Percentiles rank a stretch among this genome's conserved stretches.
These are phyloP conservation scores for Drosophila prostipennis DNA, from an alignment of 2,888 invertebrate genomes.

Conservation along the genomic window DNA sequence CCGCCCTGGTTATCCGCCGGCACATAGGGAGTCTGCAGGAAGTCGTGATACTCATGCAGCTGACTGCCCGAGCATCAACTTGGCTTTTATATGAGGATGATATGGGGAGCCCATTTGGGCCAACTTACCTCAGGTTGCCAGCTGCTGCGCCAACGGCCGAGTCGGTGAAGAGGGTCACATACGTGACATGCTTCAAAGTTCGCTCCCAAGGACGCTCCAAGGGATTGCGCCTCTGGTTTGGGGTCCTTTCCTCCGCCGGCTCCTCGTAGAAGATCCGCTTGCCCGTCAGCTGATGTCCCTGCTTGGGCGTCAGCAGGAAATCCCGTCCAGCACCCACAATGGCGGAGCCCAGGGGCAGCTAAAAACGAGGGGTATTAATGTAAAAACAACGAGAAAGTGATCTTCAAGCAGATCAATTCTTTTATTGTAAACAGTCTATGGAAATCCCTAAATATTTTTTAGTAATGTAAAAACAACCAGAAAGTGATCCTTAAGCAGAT, in stretches of 20 bases:
- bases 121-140: slow-evolving; percentile 79
- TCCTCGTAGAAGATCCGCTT: slow-evolving; percentile 81
- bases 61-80: slow-evolving; percentile 45
- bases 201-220: slow-evolving; percentile 87
- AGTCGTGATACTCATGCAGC: slow-evolving; percentile 78
- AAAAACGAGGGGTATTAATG: neutral
- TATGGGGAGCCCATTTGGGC: no score
- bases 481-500: no score
- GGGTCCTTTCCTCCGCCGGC: neutral
- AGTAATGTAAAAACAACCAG: no score
- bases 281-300: slow-evolving; percentile 75
- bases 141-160: slow-evolving; percentile 68
- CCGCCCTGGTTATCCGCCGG: slow-evolving; percentile 33
- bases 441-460: no score
- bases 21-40: slow-evolving; percentile 78
- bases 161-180: slow-evolving; percentile 86
- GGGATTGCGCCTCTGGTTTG: slow-evolving; percentile 66
- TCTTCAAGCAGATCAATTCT: no score
- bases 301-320: slow-evolving; percentile 82
- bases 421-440: no score
- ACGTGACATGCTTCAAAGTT: slow-evolving; percentile 88
- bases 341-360: slow-evolving; percentile 50
- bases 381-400: neutral
- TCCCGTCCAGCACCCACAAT: slow-evolving; percentile 79
- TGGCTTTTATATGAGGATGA: neutral